Conservation (phyloP, 2,888 invertebrate genomes). For the Meteorus colon region DNA sequence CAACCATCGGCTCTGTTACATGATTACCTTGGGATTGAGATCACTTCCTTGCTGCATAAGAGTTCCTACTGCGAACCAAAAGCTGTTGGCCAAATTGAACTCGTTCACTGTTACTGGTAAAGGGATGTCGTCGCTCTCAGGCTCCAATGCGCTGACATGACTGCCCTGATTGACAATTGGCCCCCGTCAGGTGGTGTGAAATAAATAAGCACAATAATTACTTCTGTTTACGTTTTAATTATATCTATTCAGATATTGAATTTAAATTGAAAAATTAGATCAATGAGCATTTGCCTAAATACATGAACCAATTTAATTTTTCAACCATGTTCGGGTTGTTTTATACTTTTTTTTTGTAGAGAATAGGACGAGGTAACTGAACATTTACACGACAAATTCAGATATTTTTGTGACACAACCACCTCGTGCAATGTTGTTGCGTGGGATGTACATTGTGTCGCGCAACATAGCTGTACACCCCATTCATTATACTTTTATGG, state of each 20-base stretch:
- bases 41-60: constrained; percentile 95
- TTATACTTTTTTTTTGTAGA: not conserved
- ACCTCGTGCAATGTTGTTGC: constrained; percentile 24
- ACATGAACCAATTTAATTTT: not conserved
- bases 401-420: constrained; percentile 22
- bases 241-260: not conserved
- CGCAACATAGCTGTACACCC: constrained; percentile 44
- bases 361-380: not conserved
- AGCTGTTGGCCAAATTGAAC: constrained; percentile 90
- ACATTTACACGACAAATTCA: constrained; percentile 34
- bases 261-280: not conserved
- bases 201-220: constrained; percentile 56
- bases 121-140: constrained; percentile 69
- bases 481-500: constrained; percentile 56
- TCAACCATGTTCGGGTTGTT: not conserved
- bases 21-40: constrained; percentile 89
- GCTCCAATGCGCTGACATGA: constrained; percentile 70
- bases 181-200: constrained; percentile 65
- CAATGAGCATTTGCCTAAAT: constrained; percentile 2
- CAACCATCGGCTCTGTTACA: constrained; percentile 62
- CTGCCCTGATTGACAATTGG: constrained; percentile 62
- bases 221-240: constrained; percentile 7
- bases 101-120: constrained; percentile 80
- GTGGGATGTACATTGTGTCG: constrained; percentile 44
- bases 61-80: constrained; percentile 98